Evolutionary conservation across 2,113 vertebrate genomes (phyloP).

Genomic region (Myodes glareolus): DNA sequence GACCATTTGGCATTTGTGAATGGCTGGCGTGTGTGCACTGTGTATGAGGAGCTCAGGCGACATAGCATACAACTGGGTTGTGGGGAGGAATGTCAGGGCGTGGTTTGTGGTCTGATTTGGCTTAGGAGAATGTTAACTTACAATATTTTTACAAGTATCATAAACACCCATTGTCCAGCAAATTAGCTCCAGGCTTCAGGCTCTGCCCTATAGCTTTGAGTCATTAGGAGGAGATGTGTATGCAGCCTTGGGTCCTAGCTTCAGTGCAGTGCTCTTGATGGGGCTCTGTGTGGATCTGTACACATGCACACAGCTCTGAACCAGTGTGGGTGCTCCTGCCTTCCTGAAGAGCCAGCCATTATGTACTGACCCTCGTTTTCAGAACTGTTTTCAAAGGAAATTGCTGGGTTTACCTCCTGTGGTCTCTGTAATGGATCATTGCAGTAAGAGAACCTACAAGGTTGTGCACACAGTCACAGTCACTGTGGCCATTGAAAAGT

Average conservation of each 20-base stretch:
- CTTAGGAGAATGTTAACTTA: not conserved
- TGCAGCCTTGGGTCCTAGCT: too few species aligned
- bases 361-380: not conserved
- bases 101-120: not conserved
- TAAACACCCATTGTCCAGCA: not conserved
- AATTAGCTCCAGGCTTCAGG: not conserved
- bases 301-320: not conserved
- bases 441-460: not conserved
- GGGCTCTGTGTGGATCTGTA: not conserved
- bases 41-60: not conserved
- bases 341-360: not conserved
- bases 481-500: not conserved
- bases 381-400: not conserved
- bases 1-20: not conserved
- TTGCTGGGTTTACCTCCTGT: not conserved
- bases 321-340: not conserved
- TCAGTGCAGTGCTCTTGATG: not conserved
- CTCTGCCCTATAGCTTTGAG: not conserved
- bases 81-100: not conserved
- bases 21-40: not conserved
- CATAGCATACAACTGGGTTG: too few species aligned
- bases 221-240: not conserved
- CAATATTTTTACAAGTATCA: not conserved
- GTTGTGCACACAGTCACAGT: not conserved
- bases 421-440: not conserved